These are phyloP conservation scores for Rhynchomys soricoides DNA, from an alignment of 2,113 vertebrate species.

Conservation along the genomic window DNA sequence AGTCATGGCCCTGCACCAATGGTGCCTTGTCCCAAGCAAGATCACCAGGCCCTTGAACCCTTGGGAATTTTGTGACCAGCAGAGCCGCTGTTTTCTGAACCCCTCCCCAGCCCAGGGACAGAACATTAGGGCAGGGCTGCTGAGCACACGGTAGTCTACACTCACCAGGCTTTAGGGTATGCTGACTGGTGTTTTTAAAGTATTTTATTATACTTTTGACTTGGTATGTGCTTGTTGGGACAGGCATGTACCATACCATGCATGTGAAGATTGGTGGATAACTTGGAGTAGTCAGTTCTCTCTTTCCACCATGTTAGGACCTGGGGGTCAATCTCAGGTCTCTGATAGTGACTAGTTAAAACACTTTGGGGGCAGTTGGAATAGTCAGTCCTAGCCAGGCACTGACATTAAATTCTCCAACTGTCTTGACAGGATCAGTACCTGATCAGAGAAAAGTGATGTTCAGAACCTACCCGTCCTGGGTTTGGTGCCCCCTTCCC, in stretches of 20 bases:
- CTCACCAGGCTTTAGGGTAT: not conserved
- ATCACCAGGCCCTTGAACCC: not conserved
- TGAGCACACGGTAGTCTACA: fast-evolving
- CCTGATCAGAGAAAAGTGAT: not conserved
- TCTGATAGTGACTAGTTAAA: not conserved
- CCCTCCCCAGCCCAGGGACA: fast-evolving
- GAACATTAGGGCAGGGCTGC: not conserved
- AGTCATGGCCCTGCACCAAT: not conserved
- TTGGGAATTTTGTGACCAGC: not conserved
- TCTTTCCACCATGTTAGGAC: not conserved
- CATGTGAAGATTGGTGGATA: not conserved
- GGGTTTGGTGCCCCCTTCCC: not conserved
- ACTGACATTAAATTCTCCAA: fast-evolving
- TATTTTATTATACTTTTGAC: no score
- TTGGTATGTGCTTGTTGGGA: not conserved
- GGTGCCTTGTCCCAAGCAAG: no score
- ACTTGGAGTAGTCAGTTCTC: no score
- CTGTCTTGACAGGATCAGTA: not conserved
- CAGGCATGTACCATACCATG: not conserved
- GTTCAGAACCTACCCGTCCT: fast-evolving
- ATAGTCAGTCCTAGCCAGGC: no score
- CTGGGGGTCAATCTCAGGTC: not conserved
- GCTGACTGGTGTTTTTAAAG: not conserved
- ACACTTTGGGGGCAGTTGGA: not conserved
- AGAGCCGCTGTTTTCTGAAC: not conserved